phyloP scores from a whole-genome alignment of 2,888 invertebrate genomes.

The Galeruca laticollis region DNA sequence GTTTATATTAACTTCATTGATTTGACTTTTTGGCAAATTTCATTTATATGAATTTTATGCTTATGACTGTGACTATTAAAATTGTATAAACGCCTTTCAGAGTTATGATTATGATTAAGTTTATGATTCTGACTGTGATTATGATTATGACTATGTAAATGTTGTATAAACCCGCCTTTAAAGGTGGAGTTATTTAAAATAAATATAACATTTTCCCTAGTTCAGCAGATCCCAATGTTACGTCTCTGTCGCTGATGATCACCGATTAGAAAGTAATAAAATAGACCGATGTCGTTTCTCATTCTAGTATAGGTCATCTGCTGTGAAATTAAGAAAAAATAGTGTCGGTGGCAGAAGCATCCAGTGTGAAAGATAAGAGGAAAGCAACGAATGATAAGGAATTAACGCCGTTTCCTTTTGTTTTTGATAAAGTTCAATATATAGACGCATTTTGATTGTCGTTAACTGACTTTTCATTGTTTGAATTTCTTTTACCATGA shows the following conservation, averaged over 20 bases:
- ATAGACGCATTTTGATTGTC: constrained; percentile 17
- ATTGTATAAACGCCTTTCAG: no score
- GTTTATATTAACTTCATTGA: no score
- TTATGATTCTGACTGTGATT: no score
- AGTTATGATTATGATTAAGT: no score
- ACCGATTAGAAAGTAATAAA: constrained; percentile 20
- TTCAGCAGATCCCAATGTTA: not conserved
- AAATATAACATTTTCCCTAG: not conserved
- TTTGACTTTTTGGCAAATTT: no score
- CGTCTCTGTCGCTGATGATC: not conserved
- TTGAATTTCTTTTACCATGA: not conserved
- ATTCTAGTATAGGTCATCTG: constrained; percentile 12
- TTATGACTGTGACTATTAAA: no score
- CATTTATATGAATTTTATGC: no score
- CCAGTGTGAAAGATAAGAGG: constrained; percentile 33
- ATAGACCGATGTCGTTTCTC: constrained; percentile 5
- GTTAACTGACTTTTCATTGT: not conserved
- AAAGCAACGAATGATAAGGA: constrained; percentile 37
- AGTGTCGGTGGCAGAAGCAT: constrained; percentile 24
- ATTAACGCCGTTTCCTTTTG: constrained; percentile 40
- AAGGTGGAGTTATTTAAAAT: no score
- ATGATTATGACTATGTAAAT: no score
- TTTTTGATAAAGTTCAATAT: constrained; percentile 40
- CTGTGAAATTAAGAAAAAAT: constrained; percentile 34
- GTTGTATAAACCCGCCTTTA: no score